Conservation (phyloP, 1,140 invertebrate genomes). For the Cyclina sinensis region DNA sequence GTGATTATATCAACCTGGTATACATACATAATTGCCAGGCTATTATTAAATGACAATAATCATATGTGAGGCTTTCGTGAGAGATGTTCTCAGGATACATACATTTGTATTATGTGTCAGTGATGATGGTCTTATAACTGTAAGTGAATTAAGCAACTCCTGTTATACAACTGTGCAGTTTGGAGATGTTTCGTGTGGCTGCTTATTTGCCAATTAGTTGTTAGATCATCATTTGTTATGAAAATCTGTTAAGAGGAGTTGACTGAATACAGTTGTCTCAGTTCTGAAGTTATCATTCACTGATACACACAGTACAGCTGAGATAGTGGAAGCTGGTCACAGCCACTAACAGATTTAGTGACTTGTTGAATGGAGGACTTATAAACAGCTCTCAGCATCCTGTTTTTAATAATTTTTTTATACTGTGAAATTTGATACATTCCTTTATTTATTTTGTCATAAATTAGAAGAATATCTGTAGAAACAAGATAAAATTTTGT, state of each 20-base stretch:
- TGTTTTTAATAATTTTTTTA: no score
- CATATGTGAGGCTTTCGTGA: constrained; percentile 1
- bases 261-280: neutral
- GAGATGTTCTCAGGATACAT: neutral
- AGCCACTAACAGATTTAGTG: constrained; percentile 10
- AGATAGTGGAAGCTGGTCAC: neutral
- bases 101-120: neutral
- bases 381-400: neutral
- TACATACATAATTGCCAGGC: constrained; percentile 5
- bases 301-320: neutral
- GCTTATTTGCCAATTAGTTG: neutral
- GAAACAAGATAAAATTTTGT: no score
- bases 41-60: constrained; percentile 42
- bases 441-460: no score
- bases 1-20: constrained; percentile 31
- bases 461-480: no score
- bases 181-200: neutral
- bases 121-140: neutral
- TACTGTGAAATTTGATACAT: no score
- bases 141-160: neutral
- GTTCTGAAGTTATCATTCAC: neutral
- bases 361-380: neutral
- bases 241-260: neutral
- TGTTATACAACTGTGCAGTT: neutral
- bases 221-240: neutral